Conservation (phyloP, 2,888 invertebrate genomes). For the Serrognathus titanus region DNA sequence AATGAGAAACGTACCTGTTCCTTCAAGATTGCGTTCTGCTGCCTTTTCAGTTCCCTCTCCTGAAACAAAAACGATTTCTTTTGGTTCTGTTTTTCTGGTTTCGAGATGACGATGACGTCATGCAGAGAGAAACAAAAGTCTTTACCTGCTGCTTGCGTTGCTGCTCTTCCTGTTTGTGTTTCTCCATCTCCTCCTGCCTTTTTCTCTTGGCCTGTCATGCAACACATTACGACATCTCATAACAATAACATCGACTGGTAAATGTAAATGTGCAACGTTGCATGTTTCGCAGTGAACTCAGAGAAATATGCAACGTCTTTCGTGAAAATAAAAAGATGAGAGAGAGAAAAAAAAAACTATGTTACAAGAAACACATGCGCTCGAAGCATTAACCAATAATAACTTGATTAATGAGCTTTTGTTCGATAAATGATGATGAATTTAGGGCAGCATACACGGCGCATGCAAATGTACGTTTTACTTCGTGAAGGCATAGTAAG, state of each 20-base stretch:
- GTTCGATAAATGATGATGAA: neutral
- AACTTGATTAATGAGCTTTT: neutral
- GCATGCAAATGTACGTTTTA: conserved; percentile 7
- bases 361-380: conserved; percentile 23
- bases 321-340: conserved; percentile 7
- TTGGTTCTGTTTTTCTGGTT: conserved; percentile 2
- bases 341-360: neutral
- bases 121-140: neutral
- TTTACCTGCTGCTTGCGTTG: conserved; percentile 81
- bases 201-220: conserved; percentile 75
- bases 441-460: neutral
- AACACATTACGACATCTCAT: conserved; percentile 54
- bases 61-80: conserved; percentile 53
- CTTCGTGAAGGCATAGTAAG: conserved; percentile 2
- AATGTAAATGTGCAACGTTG: neutral
- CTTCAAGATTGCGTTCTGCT: conserved; percentile 83
- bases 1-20: conserved; percentile 71
- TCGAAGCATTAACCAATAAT: conserved; percentile 26
- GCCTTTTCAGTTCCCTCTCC: conserved; percentile 88
- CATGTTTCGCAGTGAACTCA: neutral
- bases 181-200: conserved; percentile 82
- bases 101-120: neutral
- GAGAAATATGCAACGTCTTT: conserved; percentile 16
- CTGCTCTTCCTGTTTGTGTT: conserved; percentile 79
- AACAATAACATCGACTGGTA: conserved; percentile 23